These are phyloP conservation scores for Acyrthosiphon pisum DNA, from an alignment of 1,140 invertebrate genomes.

Conservation along the genomic window DNA sequence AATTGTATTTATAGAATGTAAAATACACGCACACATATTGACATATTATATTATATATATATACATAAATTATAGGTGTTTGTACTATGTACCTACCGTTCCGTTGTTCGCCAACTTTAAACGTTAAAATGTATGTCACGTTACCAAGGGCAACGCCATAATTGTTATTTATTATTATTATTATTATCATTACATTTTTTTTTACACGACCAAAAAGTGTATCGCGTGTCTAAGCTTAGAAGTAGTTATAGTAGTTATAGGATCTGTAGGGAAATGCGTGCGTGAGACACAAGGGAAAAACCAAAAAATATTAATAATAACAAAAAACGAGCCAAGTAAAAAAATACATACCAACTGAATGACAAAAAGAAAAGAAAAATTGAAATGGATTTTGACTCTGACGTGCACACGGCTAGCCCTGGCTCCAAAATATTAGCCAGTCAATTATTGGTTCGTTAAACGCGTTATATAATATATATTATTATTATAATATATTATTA, in stretches of 20 bases:
- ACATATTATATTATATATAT: background rate
- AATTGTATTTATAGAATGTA: background rate
- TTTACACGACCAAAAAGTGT: background rate
- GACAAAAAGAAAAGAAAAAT: background rate
- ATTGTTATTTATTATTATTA: constrained; percentile 24
- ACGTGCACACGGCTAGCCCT: background rate
- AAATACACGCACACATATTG: background rate
- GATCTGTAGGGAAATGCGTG: constrained; percentile 13
- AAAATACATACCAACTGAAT: background rate
- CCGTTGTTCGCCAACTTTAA: constrained; percentile 5
- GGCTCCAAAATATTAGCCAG: constrained; percentile 9
- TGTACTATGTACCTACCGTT: background rate
- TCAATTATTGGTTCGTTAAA: constrained; percentile 11
- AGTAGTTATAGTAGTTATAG: constrained; percentile 3
- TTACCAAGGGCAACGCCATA: constrained; percentile 19
- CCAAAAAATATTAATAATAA: background rate
- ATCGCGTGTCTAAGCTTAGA: constrained; percentile 32
- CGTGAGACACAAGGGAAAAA: background rate
- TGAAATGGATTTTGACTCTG: background rate
- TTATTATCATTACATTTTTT: constrained; percentile 26
- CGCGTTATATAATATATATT: background rate
- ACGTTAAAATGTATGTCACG: constrained; percentile 23
- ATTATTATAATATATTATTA: background rate
- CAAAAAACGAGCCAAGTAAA: background rate
- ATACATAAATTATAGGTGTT: background rate